These are phyloP conservation scores for Orthosia gracilis DNA, from an alignment of 2,888 invertebrate species.

Conservation along the genomic window DNA sequence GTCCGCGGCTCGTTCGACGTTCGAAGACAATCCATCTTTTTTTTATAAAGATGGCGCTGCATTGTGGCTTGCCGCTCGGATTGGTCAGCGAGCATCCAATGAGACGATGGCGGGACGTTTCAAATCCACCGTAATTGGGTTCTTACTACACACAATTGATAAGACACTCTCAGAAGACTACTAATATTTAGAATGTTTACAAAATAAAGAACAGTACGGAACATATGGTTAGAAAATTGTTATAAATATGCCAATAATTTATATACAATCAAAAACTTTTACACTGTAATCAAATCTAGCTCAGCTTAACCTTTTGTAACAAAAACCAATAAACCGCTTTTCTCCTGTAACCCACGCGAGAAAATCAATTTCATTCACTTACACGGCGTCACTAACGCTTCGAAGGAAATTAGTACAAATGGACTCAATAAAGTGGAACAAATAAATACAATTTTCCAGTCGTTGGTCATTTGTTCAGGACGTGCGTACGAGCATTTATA, in stretches of 20 bases:
- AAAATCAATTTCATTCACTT: constrained; percentile 58
- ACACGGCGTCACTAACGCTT: constrained; percentile 42
- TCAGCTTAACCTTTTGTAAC: not conserved
- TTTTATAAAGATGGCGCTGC: too few relatives aligned
- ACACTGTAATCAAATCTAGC: constrained; percentile 9
- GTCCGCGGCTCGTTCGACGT: too few relatives aligned
- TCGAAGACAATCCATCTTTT: too few relatives aligned
- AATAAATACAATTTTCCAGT: constrained; percentile 60
- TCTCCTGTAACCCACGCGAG: constrained; percentile 11
- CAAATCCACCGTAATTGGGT: too few relatives aligned
- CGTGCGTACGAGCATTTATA: constrained; percentile 62
- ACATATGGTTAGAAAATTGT: too few relatives aligned
- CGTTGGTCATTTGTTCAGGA: constrained; percentile 63
- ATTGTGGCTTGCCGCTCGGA: too few relatives aligned
- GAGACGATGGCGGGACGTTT: too few relatives aligned
- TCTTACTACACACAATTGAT: too few relatives aligned
- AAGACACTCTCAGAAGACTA: too few relatives aligned
- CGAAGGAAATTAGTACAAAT: constrained; percentile 65
- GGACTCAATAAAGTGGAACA: constrained; percentile 64
- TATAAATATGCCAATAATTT: not conserved
- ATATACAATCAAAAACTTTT: not conserved
- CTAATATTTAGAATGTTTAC: too few relatives aligned
- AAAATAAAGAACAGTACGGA: too few relatives aligned
- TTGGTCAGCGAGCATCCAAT: too few relatives aligned
- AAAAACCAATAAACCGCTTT: constrained; percentile 16